Evolutionary conservation across 2,113 vertebrate species (phyloP), one percentile per base, ranked within the genome.

Genomic region (Lepus timidus): DNA sequence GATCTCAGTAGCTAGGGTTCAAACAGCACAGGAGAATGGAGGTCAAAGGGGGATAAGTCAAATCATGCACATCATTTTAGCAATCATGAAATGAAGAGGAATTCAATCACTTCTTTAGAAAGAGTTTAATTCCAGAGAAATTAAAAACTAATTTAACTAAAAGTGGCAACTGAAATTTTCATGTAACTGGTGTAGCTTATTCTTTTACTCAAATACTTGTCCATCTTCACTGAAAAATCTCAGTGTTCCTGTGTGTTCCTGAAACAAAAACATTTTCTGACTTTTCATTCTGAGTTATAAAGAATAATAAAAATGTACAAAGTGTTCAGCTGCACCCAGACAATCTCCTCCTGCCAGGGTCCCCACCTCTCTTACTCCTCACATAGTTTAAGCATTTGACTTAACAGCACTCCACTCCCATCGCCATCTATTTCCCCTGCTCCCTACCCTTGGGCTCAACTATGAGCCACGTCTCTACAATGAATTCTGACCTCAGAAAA

Each of bases 401-500:
- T 75, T 79, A 62, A 22, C n/a, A 49, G 23, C 64, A 52, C 71
- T 39, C 39, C n/a, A 70, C 14, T 74, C 55, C 7, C 44, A 0
- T 65, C 31, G 31, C 87, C 71, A 80, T 33, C 67, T 61, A 64
- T 23, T 93, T 31, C 9, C 68, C 84, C 29, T 80, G 6, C 58
- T 33, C 33, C 33, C 62, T 25, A 80, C 16, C 29, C 33, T 25
- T 61, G 22, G 3, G 20, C 29, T 91, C 79, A 68, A 31, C 90
- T 64, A 87, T 94, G 64, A 93, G 23, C 67, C 62, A 25, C 51
- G 17, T 91, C 55, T 89, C 74, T 55, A 90, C 33, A 44, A 90
- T 75, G 71, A 93, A 75, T 61, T 73, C n/a, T 71, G 65, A 95
- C 81, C 71, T 91, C 76, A 94, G 44, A 88, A 20, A 90, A 76